Conservation (phyloP, 2,797 vertebrate species). For the Muscicapa striata region DNA sequence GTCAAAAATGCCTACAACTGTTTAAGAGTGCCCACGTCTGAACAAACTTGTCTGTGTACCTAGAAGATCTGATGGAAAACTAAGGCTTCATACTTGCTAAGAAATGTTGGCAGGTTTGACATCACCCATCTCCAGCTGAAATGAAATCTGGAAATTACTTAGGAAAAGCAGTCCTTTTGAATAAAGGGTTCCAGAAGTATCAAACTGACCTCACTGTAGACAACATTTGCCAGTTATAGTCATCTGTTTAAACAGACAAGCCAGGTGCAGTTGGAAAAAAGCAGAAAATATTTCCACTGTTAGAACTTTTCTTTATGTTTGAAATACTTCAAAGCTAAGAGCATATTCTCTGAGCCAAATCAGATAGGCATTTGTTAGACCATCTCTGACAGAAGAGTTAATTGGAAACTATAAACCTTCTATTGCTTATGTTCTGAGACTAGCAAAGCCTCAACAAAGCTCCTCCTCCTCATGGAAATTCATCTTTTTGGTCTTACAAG, state of each 20-base stretch:
- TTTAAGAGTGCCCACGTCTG: neutral
- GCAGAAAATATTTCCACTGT: neutral
- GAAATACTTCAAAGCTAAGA: constrained; percentile 27
- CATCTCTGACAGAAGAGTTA: constrained; percentile 4
- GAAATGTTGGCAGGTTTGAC: neutral
- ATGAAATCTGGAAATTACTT: neutral
- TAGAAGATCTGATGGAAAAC: neutral
- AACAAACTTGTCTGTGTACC: neutral
- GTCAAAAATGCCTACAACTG: neutral
- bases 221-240: neutral
- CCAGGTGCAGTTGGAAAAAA: constrained; percentile 7
- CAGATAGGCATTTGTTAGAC: neutral
- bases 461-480: neutral
- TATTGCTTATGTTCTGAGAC: neutral
- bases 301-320: neutral
- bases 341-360: neutral
- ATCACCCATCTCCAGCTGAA: neutral
- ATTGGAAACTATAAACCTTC: constrained; percentile 1
- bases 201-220: neutral
- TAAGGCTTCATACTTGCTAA: neutral
- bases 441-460: neutral
- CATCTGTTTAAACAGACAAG: neutral
- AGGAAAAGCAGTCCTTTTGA: neutral
- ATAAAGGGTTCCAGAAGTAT: neutral
- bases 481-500: neutral